Conservation (phyloP, 2,797 vertebrate species). For the Bryconaethiops microstoma region DNA sequence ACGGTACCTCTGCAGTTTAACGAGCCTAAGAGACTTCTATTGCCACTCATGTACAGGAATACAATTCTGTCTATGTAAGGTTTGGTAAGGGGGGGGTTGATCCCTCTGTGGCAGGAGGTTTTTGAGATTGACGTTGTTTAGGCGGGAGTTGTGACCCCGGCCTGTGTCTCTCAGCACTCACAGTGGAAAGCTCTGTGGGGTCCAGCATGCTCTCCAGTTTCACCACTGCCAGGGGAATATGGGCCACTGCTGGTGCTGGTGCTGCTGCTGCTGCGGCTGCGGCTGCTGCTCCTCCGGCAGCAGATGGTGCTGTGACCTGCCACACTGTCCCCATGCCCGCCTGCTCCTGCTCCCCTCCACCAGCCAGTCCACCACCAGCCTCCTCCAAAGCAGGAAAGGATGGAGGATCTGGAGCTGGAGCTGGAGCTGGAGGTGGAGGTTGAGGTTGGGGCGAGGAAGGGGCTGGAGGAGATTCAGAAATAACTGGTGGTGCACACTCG, state of each 20-base stretch:
- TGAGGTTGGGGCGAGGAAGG: slow-evolving; percentile 61
- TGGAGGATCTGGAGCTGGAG: slow-evolving; percentile 57
- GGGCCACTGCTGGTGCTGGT: slow-evolving; percentile 69
- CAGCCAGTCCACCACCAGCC: slow-evolving; percentile 61
- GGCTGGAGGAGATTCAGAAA: slow-evolving; percentile 35
- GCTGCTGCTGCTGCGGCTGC: slow-evolving; percentile 68
- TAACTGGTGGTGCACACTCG: slow-evolving; percentile 72
- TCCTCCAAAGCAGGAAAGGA: slow-evolving; percentile 53
- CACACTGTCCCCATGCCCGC: slow-evolving; percentile 66
- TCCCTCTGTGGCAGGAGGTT: slow-evolving; percentile 65
- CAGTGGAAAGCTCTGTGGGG: slow-evolving; percentile 97
- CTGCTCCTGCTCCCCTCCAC: slow-evolving; percentile 55
- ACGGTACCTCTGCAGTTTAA: slow-evolving; percentile 7
- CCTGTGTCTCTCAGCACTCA: slow-evolving; percentile 93
- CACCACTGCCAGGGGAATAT: slow-evolving; percentile 75
- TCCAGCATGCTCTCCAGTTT: slow-evolving; percentile 90
- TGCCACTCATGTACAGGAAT: slow-evolving; percentile 59
- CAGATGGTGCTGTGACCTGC: slow-evolving; percentile 69
- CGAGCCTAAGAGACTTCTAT: slow-evolving; percentile 39
- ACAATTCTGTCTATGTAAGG: slow-evolving; percentile 28
- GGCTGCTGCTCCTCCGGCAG: slow-evolving; percentile 68
- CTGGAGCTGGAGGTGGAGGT: slow-evolving; percentile 31
- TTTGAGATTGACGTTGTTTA: slow-evolving; percentile 80
- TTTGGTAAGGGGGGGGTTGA: slow-evolving; percentile 5
- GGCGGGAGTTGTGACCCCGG: slow-evolving; percentile 69